phyloP scores from a whole-genome alignment of 1,140 invertebrate species.

The Brachionus paranguensis region DNA sequence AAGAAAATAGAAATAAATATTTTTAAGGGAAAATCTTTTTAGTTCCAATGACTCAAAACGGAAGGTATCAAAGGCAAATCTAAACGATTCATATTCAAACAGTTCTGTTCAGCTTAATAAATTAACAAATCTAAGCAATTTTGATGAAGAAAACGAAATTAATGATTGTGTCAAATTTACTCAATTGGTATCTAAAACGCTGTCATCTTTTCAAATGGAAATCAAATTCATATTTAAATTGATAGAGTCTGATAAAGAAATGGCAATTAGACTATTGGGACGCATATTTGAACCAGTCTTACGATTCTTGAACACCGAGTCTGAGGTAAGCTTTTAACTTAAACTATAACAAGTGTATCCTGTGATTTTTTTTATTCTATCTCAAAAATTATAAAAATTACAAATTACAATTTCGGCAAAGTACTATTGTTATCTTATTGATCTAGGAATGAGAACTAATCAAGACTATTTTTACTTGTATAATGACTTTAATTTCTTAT shows the following conservation, averaged over 20 bases:
- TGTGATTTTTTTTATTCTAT: too few relatives aligned
- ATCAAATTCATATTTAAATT: slow-evolving; percentile 15
- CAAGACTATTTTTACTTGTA: too few relatives aligned
- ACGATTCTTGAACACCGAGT: background rate
- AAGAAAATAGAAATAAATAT: background rate
- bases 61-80: background rate
- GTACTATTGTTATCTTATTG: too few relatives aligned
- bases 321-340: background rate
- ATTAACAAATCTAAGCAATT: background rate
- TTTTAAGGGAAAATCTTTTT: background rate
- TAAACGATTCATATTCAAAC: slow-evolving; percentile 30
- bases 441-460: too few relatives aligned
- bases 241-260: background rate
- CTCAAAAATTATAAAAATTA: too few relatives aligned
- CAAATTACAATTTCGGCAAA: too few relatives aligned
- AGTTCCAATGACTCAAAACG: background rate
- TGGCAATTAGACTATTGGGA: background rate
- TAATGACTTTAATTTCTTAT: too few relatives aligned
- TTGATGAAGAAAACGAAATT: background rate
- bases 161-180: background rate
- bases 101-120: background rate
- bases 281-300: slow-evolving; percentile 28
- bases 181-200: background rate
- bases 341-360: too few relatives aligned
- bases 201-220: slow-evolving; percentile 1